Evolutionary conservation across 1,140 invertebrate genomes (phyloP), one percentile per base, ranked within the genome.

Genomic region (Papilio glaucus): DNA sequence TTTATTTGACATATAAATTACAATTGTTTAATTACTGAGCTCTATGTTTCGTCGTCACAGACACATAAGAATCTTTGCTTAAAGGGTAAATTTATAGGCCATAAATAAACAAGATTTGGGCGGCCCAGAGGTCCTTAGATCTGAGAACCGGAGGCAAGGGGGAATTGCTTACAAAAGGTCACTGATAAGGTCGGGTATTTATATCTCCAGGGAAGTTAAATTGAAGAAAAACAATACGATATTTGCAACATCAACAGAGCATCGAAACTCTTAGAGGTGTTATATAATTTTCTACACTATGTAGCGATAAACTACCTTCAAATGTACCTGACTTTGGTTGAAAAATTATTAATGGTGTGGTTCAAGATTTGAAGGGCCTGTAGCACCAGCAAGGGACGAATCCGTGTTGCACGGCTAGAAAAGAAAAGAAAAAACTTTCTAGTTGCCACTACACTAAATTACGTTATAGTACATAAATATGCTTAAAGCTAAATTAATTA

Each of bases 111-210:
- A 33, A 33, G 18, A 49, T 49, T 49, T 18, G 42, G 42, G 15
- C 15, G 42, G 42, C 42, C 42, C 42, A 49, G 21, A 8, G 15
- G 15, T 1, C 15, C 15, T 18, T n/a, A n/a, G n/a, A n/a, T n/a
- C 6, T 5, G 42, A 42, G 39, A 42, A 13, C 10, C n/a, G 7
- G 41, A 49, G 15, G 0, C 42, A 49, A 49, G 42, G 42, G 42
- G 15, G 42, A 21, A 49, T 49, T 49, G 42, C 42, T 49, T 49
- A 49, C n/a, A 49, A 49, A 49, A 49, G 42, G 42, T 49, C 42
- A 49, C 42, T 49, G 15, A 49, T 42, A 42, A 42, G 9, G 5
- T 21, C 15, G 7, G 15, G 42, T 21, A 21, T 18, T 45, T 49
- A 49, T 49, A 49, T 49, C 45, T 21, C 45, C 21, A 2, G 45